Evolutionary conservation across 64 coral and sea anemone genomes (phyloP).

Genomic region (Anthopleura sola): DNA sequence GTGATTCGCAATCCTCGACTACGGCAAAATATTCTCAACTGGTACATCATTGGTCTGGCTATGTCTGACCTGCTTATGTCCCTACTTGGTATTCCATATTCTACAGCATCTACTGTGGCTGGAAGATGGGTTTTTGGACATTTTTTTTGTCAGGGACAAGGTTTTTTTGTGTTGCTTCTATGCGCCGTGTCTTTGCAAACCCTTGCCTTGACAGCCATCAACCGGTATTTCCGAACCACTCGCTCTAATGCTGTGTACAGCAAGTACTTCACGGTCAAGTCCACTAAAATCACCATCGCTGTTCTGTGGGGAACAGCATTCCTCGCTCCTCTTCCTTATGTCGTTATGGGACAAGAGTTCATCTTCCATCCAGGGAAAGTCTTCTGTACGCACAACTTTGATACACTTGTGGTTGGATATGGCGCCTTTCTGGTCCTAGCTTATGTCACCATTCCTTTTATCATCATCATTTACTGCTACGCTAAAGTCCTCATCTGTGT

Average conservation of each 20-base stretch:
- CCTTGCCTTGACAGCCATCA: conserved; percentile 51
- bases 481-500: conserved; percentile 47
- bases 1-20: conserved; percentile 42
- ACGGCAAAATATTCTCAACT: conserved; percentile 31
- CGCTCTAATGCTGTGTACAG: conserved; percentile 39
- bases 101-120: conserved; percentile 9
- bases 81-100: conserved; percentile 41
- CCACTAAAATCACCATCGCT: conserved; percentile 46
- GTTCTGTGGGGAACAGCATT: conserved; percentile 49
- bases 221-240: conserved; percentile 49
- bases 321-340: conserved; percentile 59
- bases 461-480: conserved; percentile 56
- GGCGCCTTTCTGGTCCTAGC: conserved; percentile 42
- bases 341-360: conserved; percentile 30
- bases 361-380: conserved; percentile 70
- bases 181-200: conserved; percentile 44
- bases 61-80: conserved; percentile 58
- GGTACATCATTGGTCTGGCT: conserved; percentile 56
- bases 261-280: conserved; percentile 51
- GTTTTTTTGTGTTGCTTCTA: conserved; percentile 43
- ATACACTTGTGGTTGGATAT: conserved; percentile 20
- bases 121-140: conserved; percentile 41
- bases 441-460: conserved; percentile 49
- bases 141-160: conserved; percentile 55
- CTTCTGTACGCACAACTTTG: conserved; percentile 55